These are phyloP conservation scores for Galemys pyrenaicus DNA, from an alignment of 2,113 vertebrate species.

Conservation along the genomic window DNA sequence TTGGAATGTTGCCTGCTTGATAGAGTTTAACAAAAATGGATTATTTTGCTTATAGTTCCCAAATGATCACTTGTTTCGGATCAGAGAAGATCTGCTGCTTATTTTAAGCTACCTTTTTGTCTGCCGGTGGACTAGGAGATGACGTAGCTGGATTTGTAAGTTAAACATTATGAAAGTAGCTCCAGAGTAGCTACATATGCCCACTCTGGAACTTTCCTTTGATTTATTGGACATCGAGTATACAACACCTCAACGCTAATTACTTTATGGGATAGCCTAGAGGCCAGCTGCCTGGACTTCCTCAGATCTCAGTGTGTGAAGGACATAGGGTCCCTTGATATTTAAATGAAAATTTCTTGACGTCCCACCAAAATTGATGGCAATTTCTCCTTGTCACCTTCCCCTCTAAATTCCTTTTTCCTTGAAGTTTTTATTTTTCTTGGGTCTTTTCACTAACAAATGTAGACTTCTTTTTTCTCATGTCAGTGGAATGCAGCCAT, in stretches of 20 bases:
- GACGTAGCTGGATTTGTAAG: neutral
- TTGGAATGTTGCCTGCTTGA: neutral
- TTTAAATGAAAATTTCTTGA: constrained; percentile 29
- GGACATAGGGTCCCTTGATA: neutral
- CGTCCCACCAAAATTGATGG: neutral
- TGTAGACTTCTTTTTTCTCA: neutral
- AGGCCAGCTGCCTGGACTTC: neutral
- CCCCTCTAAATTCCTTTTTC: constrained; percentile 11
- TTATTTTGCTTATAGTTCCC: neutral
- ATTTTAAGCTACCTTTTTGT: neutral
- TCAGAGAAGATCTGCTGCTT: neutral
- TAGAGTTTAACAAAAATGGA: neutral
- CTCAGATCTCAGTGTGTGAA: neutral
- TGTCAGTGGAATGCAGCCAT: neutral
- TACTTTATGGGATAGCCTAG: neutral
- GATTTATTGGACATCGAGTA: neutral
- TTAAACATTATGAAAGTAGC: neutral
- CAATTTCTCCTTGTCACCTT: constrained; percentile 5
- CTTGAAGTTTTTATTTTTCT: neutral
- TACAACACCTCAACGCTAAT: neutral
- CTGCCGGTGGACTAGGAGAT: neutral
- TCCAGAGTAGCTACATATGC: neutral
- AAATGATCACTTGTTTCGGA: neutral
- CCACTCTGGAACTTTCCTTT: neutral
- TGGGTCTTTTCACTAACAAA: neutral